These are phyloP conservation scores for Labeo rohita DNA, from an alignment of 2,113 vertebrate species.

Conservation along the genomic window DNA sequence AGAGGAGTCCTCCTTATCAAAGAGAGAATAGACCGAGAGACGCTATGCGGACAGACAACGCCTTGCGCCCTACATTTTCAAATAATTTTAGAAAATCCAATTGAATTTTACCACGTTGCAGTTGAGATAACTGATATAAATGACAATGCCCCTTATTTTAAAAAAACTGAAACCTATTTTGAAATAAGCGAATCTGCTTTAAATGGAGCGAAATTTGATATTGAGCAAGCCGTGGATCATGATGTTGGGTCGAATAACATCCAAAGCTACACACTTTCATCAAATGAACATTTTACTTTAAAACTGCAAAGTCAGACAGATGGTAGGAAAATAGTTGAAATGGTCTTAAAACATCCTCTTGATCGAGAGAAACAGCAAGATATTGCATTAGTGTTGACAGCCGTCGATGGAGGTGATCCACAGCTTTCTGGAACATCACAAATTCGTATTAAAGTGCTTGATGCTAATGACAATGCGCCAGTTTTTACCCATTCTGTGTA, in stretches of 20 bases:
- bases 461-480: too few species aligned
- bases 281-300: not conserved
- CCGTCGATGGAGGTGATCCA: not conserved
- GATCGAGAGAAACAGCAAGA: not conserved
- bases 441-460: not conserved
- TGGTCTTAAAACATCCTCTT: not conserved
- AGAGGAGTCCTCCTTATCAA: too few species aligned
- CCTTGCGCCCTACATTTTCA: too few species aligned
- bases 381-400: not conserved
- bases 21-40: too few species aligned
- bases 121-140: too few species aligned
- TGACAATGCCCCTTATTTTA: too few species aligned
- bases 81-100: too few species aligned
- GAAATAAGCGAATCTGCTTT: too few species aligned
- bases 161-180: not conserved
- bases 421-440: not conserved
- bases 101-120: too few species aligned
- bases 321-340: not conserved
- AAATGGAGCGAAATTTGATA: not conserved
- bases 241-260: not conserved
- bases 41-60: too few species aligned
- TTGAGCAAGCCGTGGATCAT: not conserved
- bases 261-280: not conserved
- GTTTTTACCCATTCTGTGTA: too few species aligned
- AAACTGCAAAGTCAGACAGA: not conserved